Evolutionary conservation across 2,113 vertebrate species (phyloP), one percentile per base, ranked within the genome.

Genomic region (Notarius quadriscutis): DNA sequence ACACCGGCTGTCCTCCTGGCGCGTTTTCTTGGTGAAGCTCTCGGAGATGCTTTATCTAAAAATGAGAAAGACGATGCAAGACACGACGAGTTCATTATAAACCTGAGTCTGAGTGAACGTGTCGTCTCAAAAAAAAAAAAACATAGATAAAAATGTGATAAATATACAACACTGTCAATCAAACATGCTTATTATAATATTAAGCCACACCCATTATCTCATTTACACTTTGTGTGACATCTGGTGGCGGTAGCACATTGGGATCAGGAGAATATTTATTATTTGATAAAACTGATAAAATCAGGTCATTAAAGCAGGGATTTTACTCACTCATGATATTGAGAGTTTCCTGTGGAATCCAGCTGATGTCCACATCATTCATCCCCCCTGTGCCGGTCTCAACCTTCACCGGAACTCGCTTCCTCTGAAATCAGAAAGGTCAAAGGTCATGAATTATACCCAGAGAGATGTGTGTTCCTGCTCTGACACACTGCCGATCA

Each of bases 281-380:
- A 18, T 14, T 80, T 7, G 12, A 30, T 15, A 22, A 78, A 14
- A 15, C 12, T n/a, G 48, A 79, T n/a, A 17, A 17, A 27, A 58
- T 4, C 7, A 10, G 17, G 30, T 72, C 20, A 55, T 27, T 27
- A 25, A 50, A 20, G 34, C 15, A 78, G 58, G 14, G 7, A 25
- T 20, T 62, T 15, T 86, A 91, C 93, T 80, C 92, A 96, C 95
- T 96, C 95, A 96, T 95, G 89, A 84, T 91, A 50, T 95, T 95
- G 69, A 96, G 94, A 60, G 95, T 96, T 91, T 96, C 95, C 93
- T 94, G 94, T 83, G 95, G 95, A 82, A 96, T 95, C 95, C 95
- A 96, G 94, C 95, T 96, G 91, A 96, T 96, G 92, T 96, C 95
- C 86, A 96, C 95, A 11, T 95, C 91, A 10, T 69, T 94, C 80